Evolutionary conservation across 1,140 invertebrate species (phyloP), one percentile per base, ranked within the genome.

Genomic region (Bombyx mandarina): DNA sequence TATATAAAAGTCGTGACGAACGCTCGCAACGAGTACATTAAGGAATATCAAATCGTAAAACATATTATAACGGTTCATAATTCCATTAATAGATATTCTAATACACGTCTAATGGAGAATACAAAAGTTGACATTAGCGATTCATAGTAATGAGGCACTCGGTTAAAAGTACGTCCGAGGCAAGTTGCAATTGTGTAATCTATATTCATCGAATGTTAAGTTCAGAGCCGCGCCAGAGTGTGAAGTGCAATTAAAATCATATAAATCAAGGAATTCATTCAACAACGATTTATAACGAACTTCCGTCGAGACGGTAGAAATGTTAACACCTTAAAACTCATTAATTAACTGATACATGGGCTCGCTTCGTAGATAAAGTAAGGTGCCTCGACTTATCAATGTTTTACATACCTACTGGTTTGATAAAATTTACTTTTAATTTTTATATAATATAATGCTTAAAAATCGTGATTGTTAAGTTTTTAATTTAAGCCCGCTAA

Each of bases 191-290:
- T 35, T 53, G 58, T 64, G 49, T 67, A 67, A 75, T 75, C 64
- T 75, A 69, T 69, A 71, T 75, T 70, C 63, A 66, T 70, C 66
- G 44, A 47, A 52, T 54, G 46, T 49, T 18, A 56, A 63, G 57
- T 57, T 58, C 26, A 35, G 26, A 35, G 53, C 42, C 50, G 43
- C 58, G 54, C 62, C 62, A 53, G 50, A 45, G 49, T 45, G 58
- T 58, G 54, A 56, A 54, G 60, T 60, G 67, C 71, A 74, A 73
- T 76, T 76, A 74, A 74, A 76, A 74, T 68, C 71, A 56, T 62
- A 76, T 76, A 70, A 74, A 76, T 76, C 71, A 76, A 61, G 59
- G 58, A 22, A 58, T 56, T 60, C 58, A 35, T 35, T 35, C 26
- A 35, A 35, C 26, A 3, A 35, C 26, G 26, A 35, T 35, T 35